Evolutionary conservation across 2,888 invertebrate genomes (phyloP).

Genomic region (Tiliacea aurago): DNA sequence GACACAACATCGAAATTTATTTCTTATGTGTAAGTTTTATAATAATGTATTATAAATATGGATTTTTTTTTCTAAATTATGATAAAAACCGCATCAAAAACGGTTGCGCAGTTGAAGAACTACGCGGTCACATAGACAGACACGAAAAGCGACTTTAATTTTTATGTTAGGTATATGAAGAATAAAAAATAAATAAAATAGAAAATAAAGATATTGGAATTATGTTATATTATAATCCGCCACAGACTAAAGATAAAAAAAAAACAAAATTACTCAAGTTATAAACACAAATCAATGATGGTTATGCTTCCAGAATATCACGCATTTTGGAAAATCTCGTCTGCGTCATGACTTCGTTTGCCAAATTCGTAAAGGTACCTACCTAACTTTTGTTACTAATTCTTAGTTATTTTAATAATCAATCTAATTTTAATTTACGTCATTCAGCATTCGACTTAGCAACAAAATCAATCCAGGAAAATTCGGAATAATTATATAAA

Average conservation of each 20-base stretch:
- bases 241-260: neutral
- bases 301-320: neutral
- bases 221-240: neutral
- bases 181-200: neutral
- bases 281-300: neutral
- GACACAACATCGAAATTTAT: neutral
- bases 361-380: neutral
- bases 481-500: neutral
- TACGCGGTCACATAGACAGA: too few species aligned
- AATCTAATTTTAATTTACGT: constrained; percentile 5
- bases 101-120: neutral
- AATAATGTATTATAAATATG: neutral
- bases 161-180: neutral
- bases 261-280: neutral
- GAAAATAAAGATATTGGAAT: neutral
- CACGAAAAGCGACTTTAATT: neutral
- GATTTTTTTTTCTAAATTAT: neutral
- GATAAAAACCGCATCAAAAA: neutral
- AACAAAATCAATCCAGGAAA: constrained; percentile 40
- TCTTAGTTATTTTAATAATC: neutral
- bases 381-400: neutral
- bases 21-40: neutral
- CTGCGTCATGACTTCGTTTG: neutral
- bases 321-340: neutral
- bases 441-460: neutral